Evolutionary conservation across 2,113 vertebrate genomes (phyloP).

Genomic region (Panurus biarmicus): DNA sequence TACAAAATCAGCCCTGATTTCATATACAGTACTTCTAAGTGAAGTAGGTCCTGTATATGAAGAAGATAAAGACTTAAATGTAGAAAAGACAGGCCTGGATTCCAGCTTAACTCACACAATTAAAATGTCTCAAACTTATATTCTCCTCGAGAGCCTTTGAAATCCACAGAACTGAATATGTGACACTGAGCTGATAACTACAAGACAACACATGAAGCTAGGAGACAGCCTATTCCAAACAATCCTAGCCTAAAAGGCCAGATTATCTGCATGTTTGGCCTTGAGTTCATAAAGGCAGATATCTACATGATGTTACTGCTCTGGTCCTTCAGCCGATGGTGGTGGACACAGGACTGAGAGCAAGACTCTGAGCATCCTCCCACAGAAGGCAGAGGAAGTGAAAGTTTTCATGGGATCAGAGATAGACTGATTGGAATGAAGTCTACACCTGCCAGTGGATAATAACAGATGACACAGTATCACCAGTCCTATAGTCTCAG

Average conservation of each 20-base stretch:
- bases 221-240: background rate
- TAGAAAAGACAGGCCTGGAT: background rate
- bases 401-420: background rate
- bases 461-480: background rate
- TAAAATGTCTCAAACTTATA: background rate
- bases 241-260: background rate
- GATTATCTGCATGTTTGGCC: background rate
- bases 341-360: background rate
- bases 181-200: background rate
- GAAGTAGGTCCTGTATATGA: background rate
- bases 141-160: background rate
- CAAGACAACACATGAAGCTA: background rate
- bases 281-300: background rate
- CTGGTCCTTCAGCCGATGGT: background rate
- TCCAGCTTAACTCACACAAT: background rate
- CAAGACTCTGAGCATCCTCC: background rate
- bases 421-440: background rate
- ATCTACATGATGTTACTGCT: background rate
- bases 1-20: background rate
- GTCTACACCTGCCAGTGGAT: background rate
- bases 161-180: background rate
- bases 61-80: background rate
- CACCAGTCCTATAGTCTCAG: background rate
- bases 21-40: background rate
- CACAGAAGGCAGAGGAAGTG: rapidly evolving